Conservation (phyloP, 1,140 invertebrate genomes). For the Drosophila tristis region DNA sequence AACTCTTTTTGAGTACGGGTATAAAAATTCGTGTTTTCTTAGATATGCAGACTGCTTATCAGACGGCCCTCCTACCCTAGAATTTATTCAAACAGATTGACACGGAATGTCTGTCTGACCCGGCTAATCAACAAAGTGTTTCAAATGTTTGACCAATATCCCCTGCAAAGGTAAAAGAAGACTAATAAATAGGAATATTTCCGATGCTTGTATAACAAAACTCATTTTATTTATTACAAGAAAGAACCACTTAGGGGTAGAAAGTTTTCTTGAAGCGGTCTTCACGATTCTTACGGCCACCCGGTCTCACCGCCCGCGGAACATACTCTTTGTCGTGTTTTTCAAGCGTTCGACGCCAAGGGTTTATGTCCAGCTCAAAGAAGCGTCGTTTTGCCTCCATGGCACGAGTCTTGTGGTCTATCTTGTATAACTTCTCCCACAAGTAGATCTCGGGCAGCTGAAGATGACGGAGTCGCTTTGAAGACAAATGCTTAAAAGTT, state of each 20-base stretch:
- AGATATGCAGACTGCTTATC: no score
- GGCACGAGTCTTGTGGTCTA: slow-evolving; percentile 87
- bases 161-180: no score
- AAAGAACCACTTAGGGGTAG: slow-evolving; percentile 85
- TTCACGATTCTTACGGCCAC: slow-evolving; percentile 85
- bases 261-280: slow-evolving; percentile 86
- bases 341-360: slow-evolving; percentile 86
- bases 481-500: slow-evolving; percentile 88
- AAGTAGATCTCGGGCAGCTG: slow-evolving; percentile 88
- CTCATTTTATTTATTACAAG: slow-evolving; percentile 18
- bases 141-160: no score
- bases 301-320: slow-evolving; percentile 86
- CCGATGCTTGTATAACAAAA: neutral
- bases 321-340: slow-evolving; percentile 88
- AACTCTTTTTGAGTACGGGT: no score
- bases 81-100: no score
- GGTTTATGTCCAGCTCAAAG: slow-evolving; percentile 88
- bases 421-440: slow-evolving; percentile 92
- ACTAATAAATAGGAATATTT: no score
- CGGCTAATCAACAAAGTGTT: no score
- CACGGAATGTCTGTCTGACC: no score
- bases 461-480: slow-evolving; percentile 87
- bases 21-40: no score
- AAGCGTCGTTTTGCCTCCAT: slow-evolving; percentile 88
- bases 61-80: no score